Conservation (phyloP, 2,113 vertebrate species). For the Pyrgilauda ruficollis region DNA sequence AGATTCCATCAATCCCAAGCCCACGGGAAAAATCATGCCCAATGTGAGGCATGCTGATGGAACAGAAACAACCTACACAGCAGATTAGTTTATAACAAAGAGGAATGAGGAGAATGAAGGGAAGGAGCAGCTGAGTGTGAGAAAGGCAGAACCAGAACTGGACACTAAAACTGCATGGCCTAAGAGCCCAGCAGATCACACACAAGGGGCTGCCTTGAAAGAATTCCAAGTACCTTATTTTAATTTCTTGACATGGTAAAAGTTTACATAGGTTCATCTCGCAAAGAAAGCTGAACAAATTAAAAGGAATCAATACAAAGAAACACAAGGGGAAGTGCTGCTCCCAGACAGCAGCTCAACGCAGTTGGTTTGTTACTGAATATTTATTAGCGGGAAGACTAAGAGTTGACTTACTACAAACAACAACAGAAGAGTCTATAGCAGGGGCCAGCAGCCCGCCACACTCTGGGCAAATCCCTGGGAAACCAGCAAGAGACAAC, state of each 20-base stretch:
- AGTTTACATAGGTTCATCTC: conserved; percentile 71
- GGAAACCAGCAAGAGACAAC: conserved; percentile 64
- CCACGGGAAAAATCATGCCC: not conserved
- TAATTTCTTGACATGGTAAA: conserved; percentile 78
- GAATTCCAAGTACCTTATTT: conserved; percentile 78
- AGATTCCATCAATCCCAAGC: not conserved
- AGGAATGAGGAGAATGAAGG: not conserved
- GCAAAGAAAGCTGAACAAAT: conserved; percentile 55
- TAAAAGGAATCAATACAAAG: conserved; percentile 62
- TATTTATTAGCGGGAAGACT: conserved; percentile 71
- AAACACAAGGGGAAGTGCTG: conserved; percentile 56
- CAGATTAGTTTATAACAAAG: not conserved
- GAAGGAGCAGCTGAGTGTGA: not conserved
- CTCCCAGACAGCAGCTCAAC: conserved; percentile 54
- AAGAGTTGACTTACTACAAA: conserved; percentile 70
- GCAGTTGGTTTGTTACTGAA: conserved; percentile 75
- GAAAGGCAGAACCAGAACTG: not conserved
- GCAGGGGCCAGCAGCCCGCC: not conserved
- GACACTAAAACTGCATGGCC: not conserved
- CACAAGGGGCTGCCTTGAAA: conserved; percentile 58
- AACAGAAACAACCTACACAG: not conserved
- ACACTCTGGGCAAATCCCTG: conserved; percentile 26
- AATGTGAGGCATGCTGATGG: not conserved
- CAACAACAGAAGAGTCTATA: conserved; percentile 58
- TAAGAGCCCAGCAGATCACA: conserved; percentile 17